Evolutionary conservation across 2,888 invertebrate species (phyloP).

Genomic region (Nymphalis c-album): DNA sequence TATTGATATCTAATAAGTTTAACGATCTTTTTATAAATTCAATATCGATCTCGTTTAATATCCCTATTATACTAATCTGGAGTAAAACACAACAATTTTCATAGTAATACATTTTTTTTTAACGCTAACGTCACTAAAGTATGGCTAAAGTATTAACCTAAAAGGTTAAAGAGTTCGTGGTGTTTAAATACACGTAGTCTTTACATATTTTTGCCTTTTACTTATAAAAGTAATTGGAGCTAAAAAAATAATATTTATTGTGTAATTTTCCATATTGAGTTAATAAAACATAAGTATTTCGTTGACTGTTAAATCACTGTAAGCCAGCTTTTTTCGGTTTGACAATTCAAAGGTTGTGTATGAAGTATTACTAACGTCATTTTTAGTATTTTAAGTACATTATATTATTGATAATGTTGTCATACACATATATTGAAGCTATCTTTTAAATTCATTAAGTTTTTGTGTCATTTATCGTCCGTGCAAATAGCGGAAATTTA

Average conservation of each 20-base stretch:
- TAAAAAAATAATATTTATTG: no score
- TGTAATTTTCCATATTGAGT: no score
- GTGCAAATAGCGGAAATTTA: constrained; percentile 3
- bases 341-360: neutral
- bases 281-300: no score
- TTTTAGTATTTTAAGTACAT: neutral
- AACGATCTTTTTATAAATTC: neutral
- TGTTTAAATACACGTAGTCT: neutral
- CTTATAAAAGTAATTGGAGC: neutral
- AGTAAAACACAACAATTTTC: no score
- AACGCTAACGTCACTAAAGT: no score
- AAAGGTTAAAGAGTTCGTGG: neutral
- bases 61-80: no score
- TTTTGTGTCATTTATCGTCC: neutral
- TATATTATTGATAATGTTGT: neutral
- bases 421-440: neutral
- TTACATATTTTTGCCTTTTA: neutral
- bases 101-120: no score
- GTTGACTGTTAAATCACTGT: no score
- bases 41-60: no score
- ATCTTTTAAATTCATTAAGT: neutral
- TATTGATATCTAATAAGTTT: constrained; percentile 13
- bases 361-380: neutral
- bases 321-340: neutral
- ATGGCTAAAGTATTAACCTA: no score